Evolutionary conservation across 2,797 vertebrate genomes (phyloP).

Genomic region (Erpetoichthys calabaricus): DNA sequence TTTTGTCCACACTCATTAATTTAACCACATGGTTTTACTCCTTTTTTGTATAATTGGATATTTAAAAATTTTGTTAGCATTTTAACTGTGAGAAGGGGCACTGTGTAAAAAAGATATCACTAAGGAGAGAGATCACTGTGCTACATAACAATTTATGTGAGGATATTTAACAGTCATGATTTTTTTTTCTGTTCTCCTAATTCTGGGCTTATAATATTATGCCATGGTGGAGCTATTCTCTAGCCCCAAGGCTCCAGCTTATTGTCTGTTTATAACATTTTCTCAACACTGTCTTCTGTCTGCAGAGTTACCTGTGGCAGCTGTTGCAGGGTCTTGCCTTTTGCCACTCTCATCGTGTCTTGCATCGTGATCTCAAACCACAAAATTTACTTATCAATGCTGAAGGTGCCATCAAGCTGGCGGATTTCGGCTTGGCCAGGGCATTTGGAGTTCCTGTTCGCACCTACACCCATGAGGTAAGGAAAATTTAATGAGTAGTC

Average conservation of each 20-base stretch:
- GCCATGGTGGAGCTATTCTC: too few species aligned
- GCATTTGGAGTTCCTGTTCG: conserved; percentile 88
- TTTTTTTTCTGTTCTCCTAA: too few species aligned
- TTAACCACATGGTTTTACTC: too few species aligned
- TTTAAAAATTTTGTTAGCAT: too few species aligned
- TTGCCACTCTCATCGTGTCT: conserved; percentile 85
- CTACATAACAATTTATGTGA: too few species aligned
- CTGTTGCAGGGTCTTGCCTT: conserved; percentile 86
- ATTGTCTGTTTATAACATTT: neutral
- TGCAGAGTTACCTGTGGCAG: conserved; percentile 87
- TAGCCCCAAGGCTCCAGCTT: neutral
- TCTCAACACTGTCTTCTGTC: conserved; percentile 12
- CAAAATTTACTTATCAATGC: conserved; percentile 91
- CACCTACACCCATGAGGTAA: conserved; percentile 87
- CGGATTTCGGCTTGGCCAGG: conserved; percentile 83
- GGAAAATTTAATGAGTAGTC: neutral
- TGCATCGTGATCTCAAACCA: conserved; percentile 89
- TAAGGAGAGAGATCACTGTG: too few species aligned
- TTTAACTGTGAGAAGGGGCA: too few species aligned
- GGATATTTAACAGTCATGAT: too few species aligned
- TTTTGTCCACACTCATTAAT: too few species aligned
- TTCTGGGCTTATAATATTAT: too few species aligned
- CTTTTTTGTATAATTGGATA: too few species aligned
- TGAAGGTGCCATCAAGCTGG: conserved; percentile 85
- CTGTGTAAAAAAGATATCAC: too few species aligned